Percentiles rank a stretch among this genome's conserved stretches.
Evolutionary conservation across 2,113 vertebrate genomes (phyloP).

Genomic region (Panthera tigris): DNA sequence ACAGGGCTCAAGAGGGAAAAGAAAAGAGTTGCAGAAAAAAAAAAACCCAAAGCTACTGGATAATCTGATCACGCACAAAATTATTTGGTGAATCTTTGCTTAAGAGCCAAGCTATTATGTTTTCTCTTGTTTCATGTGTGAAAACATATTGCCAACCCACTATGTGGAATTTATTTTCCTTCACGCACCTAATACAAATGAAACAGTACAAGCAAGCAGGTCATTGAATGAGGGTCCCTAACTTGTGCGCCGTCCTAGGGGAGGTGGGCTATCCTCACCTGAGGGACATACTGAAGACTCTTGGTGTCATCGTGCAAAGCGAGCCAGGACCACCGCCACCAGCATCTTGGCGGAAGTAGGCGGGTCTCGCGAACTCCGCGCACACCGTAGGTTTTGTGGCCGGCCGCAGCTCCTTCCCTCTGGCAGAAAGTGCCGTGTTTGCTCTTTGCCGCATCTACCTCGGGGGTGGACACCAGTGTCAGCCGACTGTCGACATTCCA

Average conservation of each 20-base stretch:
- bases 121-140: background rate
- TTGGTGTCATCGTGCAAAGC: background rate
- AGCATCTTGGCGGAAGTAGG: background rate
- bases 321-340: background rate
- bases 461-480: no score
- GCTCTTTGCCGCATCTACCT: background rate
- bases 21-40: no score
- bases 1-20: no score
- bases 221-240: background rate
- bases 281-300: accelerated
- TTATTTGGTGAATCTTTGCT: no score
- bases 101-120: background rate
- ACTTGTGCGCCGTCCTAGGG: background rate
- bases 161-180: background rate
- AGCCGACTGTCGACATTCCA: no score
- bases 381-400: no score
- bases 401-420: background rate
- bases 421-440: background rate
- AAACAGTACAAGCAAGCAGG: background rate
- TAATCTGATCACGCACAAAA: no score
- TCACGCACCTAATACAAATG: background rate
- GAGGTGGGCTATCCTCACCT: background rate
- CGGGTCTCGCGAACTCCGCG: background rate
- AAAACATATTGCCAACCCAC: background rate
- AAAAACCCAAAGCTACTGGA: no score